These are phyloP conservation scores for Megaceryle torquata DNA, from an alignment of 2,113 vertebrate genomes.

Conservation along the genomic window DNA sequence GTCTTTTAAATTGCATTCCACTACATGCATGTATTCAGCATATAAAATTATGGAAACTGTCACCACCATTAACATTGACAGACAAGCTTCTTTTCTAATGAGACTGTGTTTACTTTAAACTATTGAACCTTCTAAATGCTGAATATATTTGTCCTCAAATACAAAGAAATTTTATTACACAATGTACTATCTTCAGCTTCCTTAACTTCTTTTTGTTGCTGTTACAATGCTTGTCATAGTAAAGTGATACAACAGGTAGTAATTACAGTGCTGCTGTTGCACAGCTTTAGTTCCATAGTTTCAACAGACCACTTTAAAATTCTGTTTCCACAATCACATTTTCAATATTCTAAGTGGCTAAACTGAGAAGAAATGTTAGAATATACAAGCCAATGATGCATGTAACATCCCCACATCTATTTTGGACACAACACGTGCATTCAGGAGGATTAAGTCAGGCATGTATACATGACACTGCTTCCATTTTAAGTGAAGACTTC, in stretches of 20 bases:
- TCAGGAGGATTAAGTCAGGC: not conserved
- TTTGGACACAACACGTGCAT: not conserved
- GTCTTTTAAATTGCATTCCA: not conserved
- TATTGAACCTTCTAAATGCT: not conserved
- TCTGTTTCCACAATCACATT: not conserved
- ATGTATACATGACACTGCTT: not conserved
- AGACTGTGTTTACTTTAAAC: not conserved
- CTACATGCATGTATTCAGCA: not conserved
- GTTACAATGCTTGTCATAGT: accelerated
- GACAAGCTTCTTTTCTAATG: not conserved
- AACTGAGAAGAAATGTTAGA: not conserved
- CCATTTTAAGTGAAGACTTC: not conserved
- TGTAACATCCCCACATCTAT: not conserved
- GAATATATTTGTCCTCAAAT: not conserved
- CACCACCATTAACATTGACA: not conserved
- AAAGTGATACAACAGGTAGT: not conserved
- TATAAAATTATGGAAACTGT: not conserved
- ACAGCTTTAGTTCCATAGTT: not conserved
- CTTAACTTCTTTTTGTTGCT: not conserved
- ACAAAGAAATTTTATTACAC: not conserved
- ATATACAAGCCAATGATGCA: not conserved
- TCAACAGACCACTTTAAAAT: not conserved
- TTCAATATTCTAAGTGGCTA: not conserved
- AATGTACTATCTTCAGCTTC: not conserved
- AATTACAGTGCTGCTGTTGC: not conserved